Percentiles rank a stretch among this genome's conserved stretches.
Conservation (phyloP, 1,140 invertebrate genomes). For the Pectinophora gossypiella region DNA sequence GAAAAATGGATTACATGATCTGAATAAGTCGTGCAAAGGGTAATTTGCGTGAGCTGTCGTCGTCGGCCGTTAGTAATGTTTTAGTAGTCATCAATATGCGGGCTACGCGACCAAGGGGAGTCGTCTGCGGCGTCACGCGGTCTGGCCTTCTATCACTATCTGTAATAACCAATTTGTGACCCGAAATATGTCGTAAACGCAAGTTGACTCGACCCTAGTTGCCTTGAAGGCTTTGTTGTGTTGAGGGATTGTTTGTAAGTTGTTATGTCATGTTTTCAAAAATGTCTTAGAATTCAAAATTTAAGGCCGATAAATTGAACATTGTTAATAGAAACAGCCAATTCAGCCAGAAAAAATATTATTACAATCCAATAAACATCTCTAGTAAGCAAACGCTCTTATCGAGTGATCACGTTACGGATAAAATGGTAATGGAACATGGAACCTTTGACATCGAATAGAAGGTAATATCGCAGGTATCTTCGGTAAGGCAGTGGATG, state of each 20-base stretch:
- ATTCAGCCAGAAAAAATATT: too few species aligned
- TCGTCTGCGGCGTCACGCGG: conserved; percentile 35
- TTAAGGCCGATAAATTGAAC: too few species aligned
- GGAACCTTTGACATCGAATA: neutral
- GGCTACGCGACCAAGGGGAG: conserved; percentile 15
- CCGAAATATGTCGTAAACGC: neutral
- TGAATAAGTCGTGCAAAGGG: neutral
- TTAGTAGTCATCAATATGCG: conserved; percentile 53
- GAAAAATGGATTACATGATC: conserved; percentile 1
- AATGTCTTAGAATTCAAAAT: too few species aligned
- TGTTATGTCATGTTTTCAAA: too few species aligned
- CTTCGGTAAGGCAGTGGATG: neutral
- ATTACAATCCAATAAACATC: too few species aligned
- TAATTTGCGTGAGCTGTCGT: conserved; percentile 6
- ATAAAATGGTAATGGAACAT: neutral
- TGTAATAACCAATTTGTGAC: conserved; percentile 16
- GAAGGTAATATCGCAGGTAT: neutral
- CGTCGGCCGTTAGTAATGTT: conserved; percentile 23
- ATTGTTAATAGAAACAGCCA: too few species aligned
- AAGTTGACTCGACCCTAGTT: too few species aligned
- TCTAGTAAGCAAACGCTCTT: too few species aligned
- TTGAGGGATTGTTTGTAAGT: too few species aligned
- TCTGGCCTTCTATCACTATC: conserved; percentile 26
- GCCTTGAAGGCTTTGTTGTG: too few species aligned
- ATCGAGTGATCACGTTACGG: neutral